Base-by-base conservation (phyloP, 2,797 vertebrate genomes). In the Sebastes steindachneri region DNA sequence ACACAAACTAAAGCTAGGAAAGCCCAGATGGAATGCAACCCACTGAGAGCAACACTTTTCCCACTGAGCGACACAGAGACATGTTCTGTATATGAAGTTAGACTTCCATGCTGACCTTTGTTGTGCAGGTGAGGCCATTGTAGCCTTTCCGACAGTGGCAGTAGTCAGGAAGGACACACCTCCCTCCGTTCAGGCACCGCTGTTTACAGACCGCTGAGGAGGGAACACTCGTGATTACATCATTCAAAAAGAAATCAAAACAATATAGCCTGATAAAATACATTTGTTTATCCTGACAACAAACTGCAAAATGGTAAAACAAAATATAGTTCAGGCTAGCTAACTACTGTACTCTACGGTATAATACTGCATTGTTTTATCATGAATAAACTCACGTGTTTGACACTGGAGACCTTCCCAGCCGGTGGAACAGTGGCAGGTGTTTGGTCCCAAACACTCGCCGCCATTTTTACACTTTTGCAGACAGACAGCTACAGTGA, bases 341-440 rank as follows among this genome's bases (percentile, higher is more conserved):
- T 26, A 1, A 19, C 59, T 19, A 26, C 31, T 33, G 5, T 11
- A 19, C 67, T 7, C 3, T 17, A 7, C 2, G n/a, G 59, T 35
- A 28, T 8, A 4, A 28, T 23, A 10, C 12, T 51, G 14, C 23
- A 4, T 19, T 15, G 60, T 68, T 23, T 75, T 15, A 21, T 64
- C 0, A 21, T 3, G 3, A 69, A 7, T 45, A 23, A 31, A 94
- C 97, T 97, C 95, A 98, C 96, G 89, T 79, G 90, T 97, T 90
- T 98, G 97, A 90, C 98, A 98, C 74, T 96, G 96, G 14, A 92
- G 85, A 65, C 97, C 97, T 87, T 97, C 97, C 98, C 97, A 98
- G 55, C 96, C 93, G 0, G 74, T 9, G n/a, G 93, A 90, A 75
- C 98, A 98, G 23, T 96, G 95, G 63, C 98, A 98, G 1, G 94